Base-by-base conservation (phyloP, 2,113 vertebrate genomes). In the Thamnophis sirtalis region DNA sequence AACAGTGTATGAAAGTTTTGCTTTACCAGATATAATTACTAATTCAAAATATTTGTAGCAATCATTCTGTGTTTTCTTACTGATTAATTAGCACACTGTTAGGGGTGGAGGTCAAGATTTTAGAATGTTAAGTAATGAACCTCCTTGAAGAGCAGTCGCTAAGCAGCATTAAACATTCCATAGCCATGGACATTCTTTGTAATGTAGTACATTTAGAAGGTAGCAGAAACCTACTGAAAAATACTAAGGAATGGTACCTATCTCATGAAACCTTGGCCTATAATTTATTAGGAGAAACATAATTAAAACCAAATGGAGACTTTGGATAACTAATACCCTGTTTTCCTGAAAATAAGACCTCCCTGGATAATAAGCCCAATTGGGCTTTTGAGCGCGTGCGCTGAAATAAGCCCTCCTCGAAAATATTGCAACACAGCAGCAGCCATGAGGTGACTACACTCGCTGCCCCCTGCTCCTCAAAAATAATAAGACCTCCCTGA, bases 161-260 rank as follows among this genome's bases (percentile, higher is more conserved):
- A 63, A 9, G 86, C 93, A 92, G 84, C 89, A 9, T n/a, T 28
- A 87, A 90, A 63, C 22, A 50, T 86, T 92, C 11, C 22, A 89
- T 28, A 86, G 94, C 17, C 49, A n/a, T 4, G 84, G 22, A 2
- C 60, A 43, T 91, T 91, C 26, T 49, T 1, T 86, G 43, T 51
- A 13, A 68, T 33, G 13, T 84, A 17, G 22, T 87, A 50, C 55
- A 86, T 89, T 89, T 84, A 24, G 56, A n/a, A 84, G 38, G 24
- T 55, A 48, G 21, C 5, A 6, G 93, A 86, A 87, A 87, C 26
- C 84, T 90, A 5, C 1, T 24, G 93, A n/a, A 48, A 92, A 6
- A 49, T 89, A 4, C 2, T 93, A 49, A 54, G 54, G 38, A 58
- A 84, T 88, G 53, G 7, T 90, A 88, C 1, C 54, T 11, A 84